These are phyloP conservation scores for Crocuta crocuta DNA, from an alignment of 2,113 vertebrate species.

Conservation along the genomic window DNA sequence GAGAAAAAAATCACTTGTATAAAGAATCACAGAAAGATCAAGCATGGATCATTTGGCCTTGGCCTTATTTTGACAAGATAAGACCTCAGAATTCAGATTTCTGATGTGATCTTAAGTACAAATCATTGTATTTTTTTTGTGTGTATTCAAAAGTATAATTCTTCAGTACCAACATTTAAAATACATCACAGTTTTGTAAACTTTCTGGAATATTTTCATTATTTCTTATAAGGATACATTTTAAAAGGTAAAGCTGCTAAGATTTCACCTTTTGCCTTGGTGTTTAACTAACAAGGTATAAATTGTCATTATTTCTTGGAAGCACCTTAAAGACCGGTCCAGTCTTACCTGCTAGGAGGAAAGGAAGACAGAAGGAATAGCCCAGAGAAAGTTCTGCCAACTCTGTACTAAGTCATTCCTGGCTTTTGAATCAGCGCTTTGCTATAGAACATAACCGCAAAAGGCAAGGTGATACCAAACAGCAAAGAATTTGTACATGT, in stretches of 20 bases:
- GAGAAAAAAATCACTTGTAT: not conserved
- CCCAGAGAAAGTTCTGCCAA: not conserved
- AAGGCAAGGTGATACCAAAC: not conserved
- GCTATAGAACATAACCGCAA: not conserved
- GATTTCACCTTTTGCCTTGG: not conserved
- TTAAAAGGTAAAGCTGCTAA: not conserved
- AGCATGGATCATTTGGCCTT: not conserved
- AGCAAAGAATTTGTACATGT: not conserved
- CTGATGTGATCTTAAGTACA: not conserved
- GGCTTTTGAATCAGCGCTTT: not conserved
- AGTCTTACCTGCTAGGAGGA: not conserved
- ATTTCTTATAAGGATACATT: not conserved
- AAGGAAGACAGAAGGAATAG: not conserved
- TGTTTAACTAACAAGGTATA: conserved; percentile 31
- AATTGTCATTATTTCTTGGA: not conserved
- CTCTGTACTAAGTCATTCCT: not conserved
- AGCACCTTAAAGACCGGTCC: not conserved
- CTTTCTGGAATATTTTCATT: not conserved
- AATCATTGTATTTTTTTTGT: not conserved
- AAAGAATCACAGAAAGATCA: not conserved
- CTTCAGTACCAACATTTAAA: not conserved
- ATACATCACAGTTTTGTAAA: not conserved
- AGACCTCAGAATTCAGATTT: not conserved
- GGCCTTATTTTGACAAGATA: not conserved
- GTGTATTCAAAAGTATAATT: not conserved